These are phyloP conservation scores for Thymelicus acteon DNA, from an alignment of 2,888 invertebrate species.

Conservation along the genomic window DNA sequence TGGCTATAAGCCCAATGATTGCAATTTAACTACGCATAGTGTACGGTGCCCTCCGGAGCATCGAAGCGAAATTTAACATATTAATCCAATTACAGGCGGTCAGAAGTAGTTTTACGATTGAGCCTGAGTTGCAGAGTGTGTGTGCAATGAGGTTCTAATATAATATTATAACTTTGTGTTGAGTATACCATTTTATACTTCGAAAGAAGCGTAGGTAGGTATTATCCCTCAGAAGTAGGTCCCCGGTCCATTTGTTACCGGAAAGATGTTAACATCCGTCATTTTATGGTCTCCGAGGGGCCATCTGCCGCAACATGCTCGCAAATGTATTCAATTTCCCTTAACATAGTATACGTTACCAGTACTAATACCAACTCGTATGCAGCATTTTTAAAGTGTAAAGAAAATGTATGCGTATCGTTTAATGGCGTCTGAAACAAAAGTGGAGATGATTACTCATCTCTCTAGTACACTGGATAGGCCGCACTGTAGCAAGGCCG, in stretches of 20 bases:
- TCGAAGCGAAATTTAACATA: too few species aligned
- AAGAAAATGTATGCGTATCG: conserved; percentile 15
- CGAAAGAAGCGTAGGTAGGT: neutral
- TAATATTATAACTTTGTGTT: neutral
- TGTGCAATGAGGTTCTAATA: neutral
- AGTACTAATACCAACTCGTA: neutral
- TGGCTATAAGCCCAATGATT: too few species aligned
- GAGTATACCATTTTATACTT: neutral
- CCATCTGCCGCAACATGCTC: conserved; percentile 18
- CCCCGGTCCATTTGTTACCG: conserved; percentile 1
- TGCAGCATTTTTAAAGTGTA: neutral
- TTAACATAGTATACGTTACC: conserved; percentile 1
- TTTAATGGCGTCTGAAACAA: neutral
- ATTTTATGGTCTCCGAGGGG: conserved; percentile 27
- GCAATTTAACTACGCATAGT: too few species aligned
- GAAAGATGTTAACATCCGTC: conserved; percentile 21
- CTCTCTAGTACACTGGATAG: too few species aligned
- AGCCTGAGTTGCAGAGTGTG: too few species aligned
- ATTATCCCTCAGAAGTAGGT: neutral
- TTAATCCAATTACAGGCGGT: too few species aligned
- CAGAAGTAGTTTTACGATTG: too few species aligned
- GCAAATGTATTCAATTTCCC: conserved; percentile 35
- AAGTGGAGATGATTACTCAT: too few species aligned
- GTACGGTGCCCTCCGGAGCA: too few species aligned
- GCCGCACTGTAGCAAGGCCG: too few species aligned